Evolutionary conservation across 2,888 invertebrate species (phyloP).

Genomic region (Hemicrepidius hirtus): DNA sequence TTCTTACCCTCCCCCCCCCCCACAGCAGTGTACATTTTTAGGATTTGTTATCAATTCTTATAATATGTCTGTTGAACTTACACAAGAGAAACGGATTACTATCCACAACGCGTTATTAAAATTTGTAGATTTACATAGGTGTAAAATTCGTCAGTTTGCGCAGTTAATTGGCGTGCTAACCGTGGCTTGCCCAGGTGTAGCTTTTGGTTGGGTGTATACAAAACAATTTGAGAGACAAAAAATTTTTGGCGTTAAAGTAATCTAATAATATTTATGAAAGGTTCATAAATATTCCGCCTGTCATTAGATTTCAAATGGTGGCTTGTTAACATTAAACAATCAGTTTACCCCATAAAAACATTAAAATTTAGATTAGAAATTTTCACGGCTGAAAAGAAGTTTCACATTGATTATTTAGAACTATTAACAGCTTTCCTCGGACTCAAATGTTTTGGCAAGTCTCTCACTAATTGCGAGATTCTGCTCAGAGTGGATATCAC

Average conservation of each 20-base stretch:
- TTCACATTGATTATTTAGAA: constrained; percentile 60
- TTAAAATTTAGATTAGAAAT: constrained; percentile 41
- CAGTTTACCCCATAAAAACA: constrained; percentile 39
- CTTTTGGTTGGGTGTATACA: constrained; percentile 54
- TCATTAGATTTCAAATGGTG: no score
- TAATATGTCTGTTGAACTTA: no score
- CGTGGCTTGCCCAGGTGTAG: constrained; percentile 54
- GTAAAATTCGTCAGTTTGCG: no score
- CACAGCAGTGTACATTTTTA: no score
- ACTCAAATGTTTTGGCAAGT: no score
- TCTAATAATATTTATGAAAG: constrained; percentile 31
- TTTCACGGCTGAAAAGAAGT: constrained; percentile 55
- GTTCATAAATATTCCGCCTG: no score
- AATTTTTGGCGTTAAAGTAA: constrained; percentile 39
- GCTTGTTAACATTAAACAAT: neutral
- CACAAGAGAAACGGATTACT: no score
- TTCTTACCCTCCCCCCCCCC: no score
- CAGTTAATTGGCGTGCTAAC: no score
- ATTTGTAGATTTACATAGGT: no score
- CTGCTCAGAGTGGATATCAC: constrained; percentile 57
- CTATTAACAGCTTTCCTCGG: constrained; percentile 50
- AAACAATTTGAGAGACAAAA: constrained; percentile 51
- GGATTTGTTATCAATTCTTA: no score
- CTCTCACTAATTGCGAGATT: constrained; percentile 47
- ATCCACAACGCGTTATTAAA: no score